phyloP scores from a whole-genome alignment of 2,888 invertebrate species.

The Schizaphis graminum region DNA sequence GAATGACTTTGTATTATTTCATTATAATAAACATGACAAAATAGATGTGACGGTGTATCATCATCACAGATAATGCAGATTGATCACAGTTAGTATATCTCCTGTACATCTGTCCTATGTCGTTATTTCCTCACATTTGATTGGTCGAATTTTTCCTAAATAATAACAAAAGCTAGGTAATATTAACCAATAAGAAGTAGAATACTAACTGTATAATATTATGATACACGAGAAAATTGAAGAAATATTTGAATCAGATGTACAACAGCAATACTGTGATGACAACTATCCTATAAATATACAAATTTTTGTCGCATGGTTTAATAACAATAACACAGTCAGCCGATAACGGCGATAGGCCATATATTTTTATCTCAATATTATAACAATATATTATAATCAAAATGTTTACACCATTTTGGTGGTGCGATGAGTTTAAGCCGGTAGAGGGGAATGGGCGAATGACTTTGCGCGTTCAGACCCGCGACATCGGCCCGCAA shows the following conservation, averaged over 20 bases:
- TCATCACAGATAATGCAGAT: neutral
- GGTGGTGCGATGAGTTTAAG: neutral
- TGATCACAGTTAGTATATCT: too few species aligned
- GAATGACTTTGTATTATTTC: neutral
- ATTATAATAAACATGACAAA: neutral
- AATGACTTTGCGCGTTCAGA: conserved; percentile 29
- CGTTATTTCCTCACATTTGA: neutral
- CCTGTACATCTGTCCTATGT: neutral
- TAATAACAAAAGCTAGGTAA: neutral
- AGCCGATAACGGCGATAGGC: neutral
- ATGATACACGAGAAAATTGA: neutral
- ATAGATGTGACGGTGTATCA: neutral
- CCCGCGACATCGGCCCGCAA: conserved; percentile 1
- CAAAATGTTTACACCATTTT: neutral
- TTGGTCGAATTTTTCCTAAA: neutral
- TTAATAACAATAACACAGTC: neutral
- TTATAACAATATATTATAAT: neutral
- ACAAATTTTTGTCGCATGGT: too few species aligned
- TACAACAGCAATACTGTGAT: neutral
- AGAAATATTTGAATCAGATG: neutral
- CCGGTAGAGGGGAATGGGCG: neutral
- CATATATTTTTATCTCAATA: neutral
- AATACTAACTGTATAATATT: too few species aligned
- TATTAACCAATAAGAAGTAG: neutral
- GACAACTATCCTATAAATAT: neutral